Evolutionary conservation across 2,113 vertebrate species (phyloP).

Genomic region (Pipa parva): DNA sequence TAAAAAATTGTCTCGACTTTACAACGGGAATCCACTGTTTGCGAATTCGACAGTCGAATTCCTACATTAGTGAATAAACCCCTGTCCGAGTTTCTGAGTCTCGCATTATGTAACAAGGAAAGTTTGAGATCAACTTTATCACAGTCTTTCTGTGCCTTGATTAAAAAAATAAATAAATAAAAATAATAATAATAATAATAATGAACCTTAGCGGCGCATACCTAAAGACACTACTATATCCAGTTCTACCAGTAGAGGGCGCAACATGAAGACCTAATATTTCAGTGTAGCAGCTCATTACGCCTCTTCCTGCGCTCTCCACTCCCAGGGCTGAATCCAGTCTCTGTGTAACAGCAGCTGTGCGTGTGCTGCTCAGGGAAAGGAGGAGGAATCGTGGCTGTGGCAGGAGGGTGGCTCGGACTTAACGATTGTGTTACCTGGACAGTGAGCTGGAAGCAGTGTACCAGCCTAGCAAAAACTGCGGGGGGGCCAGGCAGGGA

Average conservation of each 20-base stretch:
- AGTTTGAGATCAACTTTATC: too few species aligned
- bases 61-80: too few species aligned
- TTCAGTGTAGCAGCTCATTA: neutral
- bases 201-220: too few species aligned
- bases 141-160: too few species aligned
- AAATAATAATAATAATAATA: too few species aligned
- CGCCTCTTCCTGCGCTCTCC: conserved; percentile 15
- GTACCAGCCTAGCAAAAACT: neutral
- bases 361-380: conserved; percentile 33
- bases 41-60: too few species aligned
- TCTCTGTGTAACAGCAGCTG: conserved; percentile 3
- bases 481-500: neutral
- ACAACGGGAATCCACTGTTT: too few species aligned
- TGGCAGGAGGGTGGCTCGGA: neutral
- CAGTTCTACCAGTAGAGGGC: conserved; percentile 12
- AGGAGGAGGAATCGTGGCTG: conserved; percentile 23
- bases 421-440: neutral
- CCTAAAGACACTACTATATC: neutral
- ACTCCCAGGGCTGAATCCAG: conserved; percentile 1
- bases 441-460: neutral
- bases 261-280: neutral
- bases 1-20: too few species aligned
- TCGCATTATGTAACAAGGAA: too few species aligned
- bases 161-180: too few species aligned
- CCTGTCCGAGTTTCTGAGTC: too few species aligned